Percentiles rank a stretch among this genome's conserved stretches.
Evolutionary conservation across 92 coral and sea anemone species (phyloP).

Genomic region (Parazoanthus darwini): DNA sequence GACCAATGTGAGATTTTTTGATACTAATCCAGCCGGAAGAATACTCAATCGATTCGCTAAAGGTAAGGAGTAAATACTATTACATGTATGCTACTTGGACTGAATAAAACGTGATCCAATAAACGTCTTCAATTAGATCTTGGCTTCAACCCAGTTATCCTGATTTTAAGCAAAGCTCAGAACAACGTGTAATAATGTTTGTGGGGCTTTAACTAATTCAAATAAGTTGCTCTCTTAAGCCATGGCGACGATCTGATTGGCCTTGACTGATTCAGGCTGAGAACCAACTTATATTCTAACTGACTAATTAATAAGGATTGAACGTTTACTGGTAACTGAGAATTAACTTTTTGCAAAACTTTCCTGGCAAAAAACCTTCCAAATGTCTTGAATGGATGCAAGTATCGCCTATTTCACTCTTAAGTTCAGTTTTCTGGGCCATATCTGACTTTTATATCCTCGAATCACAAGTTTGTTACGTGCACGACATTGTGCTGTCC

Average conservation of each 20-base stretch:
- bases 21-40: slow-evolving; percentile 27
- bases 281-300: neutral
- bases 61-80: neutral
- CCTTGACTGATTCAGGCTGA: neutral
- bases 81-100: too few relatives aligned
- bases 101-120: too few relatives aligned
- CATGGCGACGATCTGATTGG: neutral
- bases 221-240: too few relatives aligned
- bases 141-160: too few relatives aligned
- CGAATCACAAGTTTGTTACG: too few relatives aligned
- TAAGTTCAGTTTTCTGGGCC: neutral
- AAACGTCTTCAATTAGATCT: too few relatives aligned
- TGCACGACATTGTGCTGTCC: neutral
- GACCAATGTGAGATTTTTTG: slow-evolving; percentile 19
- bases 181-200: too few relatives aligned
- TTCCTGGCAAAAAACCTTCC: too few relatives aligned
- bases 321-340: neutral
- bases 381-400: neutral
- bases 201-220: too few relatives aligned
- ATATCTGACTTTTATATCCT: neutral
- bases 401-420: neutral
- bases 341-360: neutral
- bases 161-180: too few relatives aligned
- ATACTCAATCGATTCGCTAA: slow-evolving; percentile 29
- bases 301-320: too few relatives aligned